Evolutionary conservation across 2,113 vertebrate genomes (phyloP), one percentile per base, ranked within the genome.

Genomic region (Stigmatopora nigra): DNA sequence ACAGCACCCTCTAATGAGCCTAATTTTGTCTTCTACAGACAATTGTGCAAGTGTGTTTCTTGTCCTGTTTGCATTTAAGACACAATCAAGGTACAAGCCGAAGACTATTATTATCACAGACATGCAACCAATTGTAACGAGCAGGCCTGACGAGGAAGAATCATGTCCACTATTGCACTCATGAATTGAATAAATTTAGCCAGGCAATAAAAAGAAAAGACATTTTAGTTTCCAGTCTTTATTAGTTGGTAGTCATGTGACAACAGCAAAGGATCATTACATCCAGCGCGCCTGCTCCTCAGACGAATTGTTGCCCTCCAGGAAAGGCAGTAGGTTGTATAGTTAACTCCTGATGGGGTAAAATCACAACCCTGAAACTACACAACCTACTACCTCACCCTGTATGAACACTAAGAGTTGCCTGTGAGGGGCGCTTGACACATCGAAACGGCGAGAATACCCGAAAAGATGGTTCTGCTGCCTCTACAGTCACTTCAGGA

Each of bases 251-350:
- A 56, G 25, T 25, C 14, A 25, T 5, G 20, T 14, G 22, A 55
- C 8, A 13, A 55, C 8, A 19, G 51, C 51, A 52, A 52, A 55
- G 25, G 14, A 31, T 16, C 44, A 4, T 1, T 56, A 80, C 84
- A 81, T 65, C 80, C 9, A 20, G 47, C 7, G 58, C 38, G 9
- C 38, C 38, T 31, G 25, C 47, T 45, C 13, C 73, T 71, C 65
- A 71, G 86, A 84, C 67, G 88, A 84, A 86, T 91, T 86, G 88
- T 89, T 92, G 91, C 91, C 75, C 93, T 91, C 91, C 95, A 84
- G 93, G 97, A 95, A 98, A 99, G 97, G 95, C 96, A 99, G 96
- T 99, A 99, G 93, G 95, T 95, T 99, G 97, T 98, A 98, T 97
- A 96, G 97, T 99, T 98, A 98, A 92, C 95, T 98, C 92, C 94